These are phyloP conservation scores for Malaclemys terrapin DNA, from an alignment of 2,113 vertebrate species.

Conservation along the genomic window DNA sequence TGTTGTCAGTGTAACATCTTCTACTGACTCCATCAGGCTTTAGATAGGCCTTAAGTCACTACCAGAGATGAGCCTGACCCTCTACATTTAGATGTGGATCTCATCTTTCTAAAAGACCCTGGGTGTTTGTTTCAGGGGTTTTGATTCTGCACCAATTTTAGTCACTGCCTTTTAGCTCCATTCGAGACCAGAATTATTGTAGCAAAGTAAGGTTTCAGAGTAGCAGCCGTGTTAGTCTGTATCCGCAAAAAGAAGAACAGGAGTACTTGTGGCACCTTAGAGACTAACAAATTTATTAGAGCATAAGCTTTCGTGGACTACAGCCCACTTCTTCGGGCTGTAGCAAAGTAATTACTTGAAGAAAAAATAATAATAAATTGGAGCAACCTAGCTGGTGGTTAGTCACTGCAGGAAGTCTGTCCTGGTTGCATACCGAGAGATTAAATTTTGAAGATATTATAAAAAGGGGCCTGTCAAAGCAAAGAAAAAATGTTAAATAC, in stretches of 20 bases:
- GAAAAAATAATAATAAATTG: slow-evolving; percentile 34
- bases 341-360: background rate
- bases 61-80: background rate
- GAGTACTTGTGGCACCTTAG: too few species aligned
- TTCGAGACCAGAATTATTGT: slow-evolving; percentile 37
- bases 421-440: background rate
- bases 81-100: background rate
- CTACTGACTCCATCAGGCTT: background rate
- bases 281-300: too few species aligned
- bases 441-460: slow-evolving; percentile 26
- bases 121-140: background rate
- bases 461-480: background rate
- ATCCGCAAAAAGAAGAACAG: too few species aligned
- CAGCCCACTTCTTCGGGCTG: too few species aligned
- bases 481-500: slow-evolving; percentile 8
- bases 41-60: rapidly evolving
- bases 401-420: slow-evolving; percentile 10
- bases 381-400: slow-evolving; percentile 8
- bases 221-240: too few species aligned
- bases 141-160: background rate
- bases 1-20: background rate
- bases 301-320: too few species aligned
- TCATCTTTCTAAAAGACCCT: background rate
- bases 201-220: too few species aligned
- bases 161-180: slow-evolving; percentile 47